These are phyloP conservation scores for Nerophis ophidion DNA, from an alignment of 2,113 vertebrate genomes.

Conservation along the genomic window DNA sequence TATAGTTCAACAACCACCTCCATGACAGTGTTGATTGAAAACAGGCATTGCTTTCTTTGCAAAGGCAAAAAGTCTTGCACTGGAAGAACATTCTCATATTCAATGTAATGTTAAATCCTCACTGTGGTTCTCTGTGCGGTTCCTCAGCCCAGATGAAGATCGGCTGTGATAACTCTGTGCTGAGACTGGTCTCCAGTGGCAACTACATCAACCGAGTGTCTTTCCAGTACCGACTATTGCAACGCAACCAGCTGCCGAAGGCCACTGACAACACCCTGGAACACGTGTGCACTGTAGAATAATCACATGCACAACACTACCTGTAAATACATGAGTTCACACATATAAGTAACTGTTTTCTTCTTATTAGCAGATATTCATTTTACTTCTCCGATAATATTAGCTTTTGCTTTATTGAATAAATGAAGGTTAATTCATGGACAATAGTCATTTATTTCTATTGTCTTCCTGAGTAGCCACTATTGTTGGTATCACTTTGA, in stretches of 20 bases:
- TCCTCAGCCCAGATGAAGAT: slow-evolving; percentile 89
- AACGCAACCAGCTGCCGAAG: slow-evolving; percentile 75
- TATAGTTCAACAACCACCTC: no score
- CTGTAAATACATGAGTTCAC: slow-evolving; percentile 42
- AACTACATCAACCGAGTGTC: slow-evolving; percentile 88
- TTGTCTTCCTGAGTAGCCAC: slow-evolving; percentile 10
- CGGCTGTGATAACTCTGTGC: slow-evolving; percentile 89
- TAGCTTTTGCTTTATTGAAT: slow-evolving; percentile 42
- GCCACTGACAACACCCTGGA: slow-evolving; percentile 81
- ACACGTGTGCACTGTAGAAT: slow-evolving; percentile 76
- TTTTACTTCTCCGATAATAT: slow-evolving; percentile 14
- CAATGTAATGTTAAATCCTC: background rate
- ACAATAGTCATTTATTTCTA: slow-evolving; percentile 14
- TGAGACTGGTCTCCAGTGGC: slow-evolving; percentile 91
- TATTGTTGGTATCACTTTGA: slow-evolving; percentile 43
- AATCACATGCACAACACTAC: slow-evolving; percentile 21
- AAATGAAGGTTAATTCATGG: slow-evolving; percentile 10
- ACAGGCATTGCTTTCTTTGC: no score
- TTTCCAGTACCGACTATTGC: slow-evolving; percentile 86
- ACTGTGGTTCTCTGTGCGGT: slow-evolving; percentile 1
- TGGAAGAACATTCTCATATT: no score
- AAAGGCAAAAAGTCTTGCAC: no score
- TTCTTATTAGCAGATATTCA: slow-evolving; percentile 25
- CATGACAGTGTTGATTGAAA: no score
- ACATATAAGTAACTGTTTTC: slow-evolving; percentile 3